Conservation (phyloP, 92 coral and sea anemone genomes). For the Parazoanthus darwini region DNA sequence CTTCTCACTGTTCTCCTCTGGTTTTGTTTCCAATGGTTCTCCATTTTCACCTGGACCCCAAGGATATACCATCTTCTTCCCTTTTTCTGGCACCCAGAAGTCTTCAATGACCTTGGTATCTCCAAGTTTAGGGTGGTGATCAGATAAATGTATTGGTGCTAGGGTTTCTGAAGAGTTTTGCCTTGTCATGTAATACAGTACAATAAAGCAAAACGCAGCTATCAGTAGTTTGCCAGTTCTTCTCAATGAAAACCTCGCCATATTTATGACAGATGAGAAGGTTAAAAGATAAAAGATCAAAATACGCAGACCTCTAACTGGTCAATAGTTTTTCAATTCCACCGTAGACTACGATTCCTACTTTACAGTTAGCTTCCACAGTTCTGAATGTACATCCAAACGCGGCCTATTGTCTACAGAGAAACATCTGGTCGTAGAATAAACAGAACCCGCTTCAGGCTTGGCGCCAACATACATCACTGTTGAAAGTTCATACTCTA, state of each 20-base stretch:
- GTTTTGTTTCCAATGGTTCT: slow-evolving; percentile 75
- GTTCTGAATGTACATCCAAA: background rate
- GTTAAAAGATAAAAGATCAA: background rate
- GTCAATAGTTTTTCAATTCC: background rate
- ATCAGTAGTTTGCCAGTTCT: slow-evolving; percentile 44
- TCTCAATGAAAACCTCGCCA: slow-evolving; percentile 47
- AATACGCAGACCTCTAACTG: background rate
- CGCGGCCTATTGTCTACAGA: background rate
- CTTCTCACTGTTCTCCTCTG: slow-evolving; percentile 68
- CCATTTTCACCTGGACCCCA: slow-evolving; percentile 89
- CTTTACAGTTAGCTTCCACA: background rate
- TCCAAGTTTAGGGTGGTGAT: slow-evolving; percentile 53
- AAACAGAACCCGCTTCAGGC: background rate
- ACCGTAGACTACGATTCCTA: background rate
- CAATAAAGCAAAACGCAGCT: slow-evolving; percentile 38
- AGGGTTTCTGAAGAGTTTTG: background rate
- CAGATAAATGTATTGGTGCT: slow-evolving; percentile 44
- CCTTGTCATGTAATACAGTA: slow-evolving; percentile 49
- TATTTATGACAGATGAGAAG: background rate
- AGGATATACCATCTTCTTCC: slow-evolving; percentile 27
- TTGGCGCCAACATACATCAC: background rate
- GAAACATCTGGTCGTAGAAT: background rate
- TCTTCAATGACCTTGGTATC: slow-evolving; percentile 67
- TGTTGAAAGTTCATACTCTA: too few relatives aligned
- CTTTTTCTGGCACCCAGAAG: slow-evolving; percentile 92